phyloP scores from a whole-genome alignment of 2,797 vertebrate genomes.

The Naso thynnoides region DNA sequence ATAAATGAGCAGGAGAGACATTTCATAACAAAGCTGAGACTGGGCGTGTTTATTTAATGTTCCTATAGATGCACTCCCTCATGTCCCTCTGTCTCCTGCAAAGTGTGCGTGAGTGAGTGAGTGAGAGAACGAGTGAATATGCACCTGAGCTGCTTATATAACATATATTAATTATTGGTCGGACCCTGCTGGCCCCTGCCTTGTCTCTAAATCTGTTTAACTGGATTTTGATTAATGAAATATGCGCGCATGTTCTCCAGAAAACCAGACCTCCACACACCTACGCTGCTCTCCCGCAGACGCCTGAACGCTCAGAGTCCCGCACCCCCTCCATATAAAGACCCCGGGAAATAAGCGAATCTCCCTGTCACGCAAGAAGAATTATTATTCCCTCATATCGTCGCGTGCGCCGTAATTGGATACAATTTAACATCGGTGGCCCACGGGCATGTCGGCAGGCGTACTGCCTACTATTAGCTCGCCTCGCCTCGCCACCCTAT shows the following conservation, averaged over 20 bases:
- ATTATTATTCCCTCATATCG: constrained; percentile 78
- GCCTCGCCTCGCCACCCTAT: constrained; percentile 76
- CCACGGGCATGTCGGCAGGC: constrained; percentile 82
- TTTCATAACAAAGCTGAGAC: constrained; percentile 76
- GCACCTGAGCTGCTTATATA: constrained; percentile 66
- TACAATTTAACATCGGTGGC: constrained; percentile 85
- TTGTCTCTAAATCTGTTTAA: constrained; percentile 77
- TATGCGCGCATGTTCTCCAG: constrained; percentile 61
- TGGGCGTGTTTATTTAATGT: constrained; percentile 77
- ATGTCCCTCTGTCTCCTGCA: constrained; percentile 21
- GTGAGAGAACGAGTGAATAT: not conserved
- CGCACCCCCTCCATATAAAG: constrained; percentile 55
- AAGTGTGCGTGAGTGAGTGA: constrained; percentile 2
- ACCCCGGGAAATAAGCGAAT: constrained; percentile 77
- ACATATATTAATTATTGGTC: constrained; percentile 79
- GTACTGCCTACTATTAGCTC: constrained; percentile 79
- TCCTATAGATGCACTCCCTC: constrained; percentile 55
- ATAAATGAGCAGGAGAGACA: constrained; percentile 75
- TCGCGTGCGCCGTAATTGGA: constrained; percentile 83
- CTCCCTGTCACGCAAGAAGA: constrained; percentile 79
- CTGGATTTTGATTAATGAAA: constrained; percentile 82
- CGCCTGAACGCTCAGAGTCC: constrained; percentile 41
- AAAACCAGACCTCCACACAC: constrained; percentile 42
- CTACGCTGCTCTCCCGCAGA: constrained; percentile 35
- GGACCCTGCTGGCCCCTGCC: constrained; percentile 61